Percentiles rank a stretch among this genome's conserved stretches.
phyloP scores from a whole-genome alignment of 2,888 invertebrate species.

The Thymelicus sylvestris region DNA sequence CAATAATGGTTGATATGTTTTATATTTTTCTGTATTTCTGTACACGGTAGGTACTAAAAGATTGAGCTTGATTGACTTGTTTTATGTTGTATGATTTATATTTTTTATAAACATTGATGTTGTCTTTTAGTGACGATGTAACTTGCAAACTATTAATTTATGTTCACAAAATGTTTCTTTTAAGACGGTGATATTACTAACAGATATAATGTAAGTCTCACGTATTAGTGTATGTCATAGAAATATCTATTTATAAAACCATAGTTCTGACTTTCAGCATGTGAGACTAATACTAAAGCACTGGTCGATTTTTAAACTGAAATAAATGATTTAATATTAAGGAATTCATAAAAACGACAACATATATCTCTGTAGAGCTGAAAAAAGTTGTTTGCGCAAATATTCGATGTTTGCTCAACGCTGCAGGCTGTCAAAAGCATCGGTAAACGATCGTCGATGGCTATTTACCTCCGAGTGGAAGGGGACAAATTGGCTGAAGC shows the following conservation, averaged over 20 bases:
- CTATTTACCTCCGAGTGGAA: conserved; percentile 68
- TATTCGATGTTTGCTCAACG: conserved; percentile 66
- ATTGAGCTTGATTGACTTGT: neutral
- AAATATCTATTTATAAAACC: too few species aligned
- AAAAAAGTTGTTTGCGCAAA: conserved; percentile 49
- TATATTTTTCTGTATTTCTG: neutral
- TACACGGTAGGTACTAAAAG: too few species aligned
- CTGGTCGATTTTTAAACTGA: neutral
- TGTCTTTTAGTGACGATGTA: too few species aligned
- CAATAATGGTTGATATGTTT: conserved; percentile 1
- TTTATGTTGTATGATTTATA: neutral
- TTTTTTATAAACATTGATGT: too few species aligned
- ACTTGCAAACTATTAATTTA: too few species aligned
- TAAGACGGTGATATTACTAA: too few species aligned
- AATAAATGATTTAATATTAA: conserved; percentile 1
- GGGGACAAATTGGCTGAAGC: conserved; percentile 65
- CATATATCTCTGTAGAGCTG: neutral
- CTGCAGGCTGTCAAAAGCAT: conserved; percentile 75
- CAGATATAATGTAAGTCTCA: too few species aligned
- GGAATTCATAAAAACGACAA: conserved; percentile 1
- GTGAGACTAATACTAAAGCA: too few species aligned
- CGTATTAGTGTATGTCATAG: too few species aligned
- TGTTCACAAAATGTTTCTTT: too few species aligned
- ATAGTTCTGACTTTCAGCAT: too few species aligned
- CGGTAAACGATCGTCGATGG: conserved; percentile 64